These are phyloP conservation scores for Bubo scandiacus DNA, from an alignment of 2,113 vertebrate genomes.

Conservation along the genomic window DNA sequence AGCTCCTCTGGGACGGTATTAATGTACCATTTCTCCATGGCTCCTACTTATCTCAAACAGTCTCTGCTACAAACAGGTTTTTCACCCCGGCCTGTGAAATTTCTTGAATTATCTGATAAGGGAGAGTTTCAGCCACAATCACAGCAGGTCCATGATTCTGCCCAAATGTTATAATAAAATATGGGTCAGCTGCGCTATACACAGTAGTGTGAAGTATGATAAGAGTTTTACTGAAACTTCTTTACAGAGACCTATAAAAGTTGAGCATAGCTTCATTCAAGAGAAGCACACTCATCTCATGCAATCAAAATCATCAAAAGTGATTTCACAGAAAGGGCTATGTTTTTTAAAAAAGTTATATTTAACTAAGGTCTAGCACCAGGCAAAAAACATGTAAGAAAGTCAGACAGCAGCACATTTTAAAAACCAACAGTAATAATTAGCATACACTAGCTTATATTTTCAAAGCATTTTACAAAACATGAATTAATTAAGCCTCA, in stretches of 20 bases:
- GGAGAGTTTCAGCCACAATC: background rate
- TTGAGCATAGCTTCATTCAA: background rate
- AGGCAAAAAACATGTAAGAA: background rate
- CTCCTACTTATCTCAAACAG: background rate
- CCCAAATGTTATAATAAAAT: background rate
- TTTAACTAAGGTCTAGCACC: constrained; percentile 14
- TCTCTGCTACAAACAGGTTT: background rate
- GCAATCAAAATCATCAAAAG: background rate
- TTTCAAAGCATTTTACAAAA: constrained; percentile 50
- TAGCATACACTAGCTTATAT: background rate
- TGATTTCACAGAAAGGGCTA: background rate
- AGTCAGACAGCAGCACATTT: background rate
- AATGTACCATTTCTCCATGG: background rate
- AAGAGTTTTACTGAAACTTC: background rate
- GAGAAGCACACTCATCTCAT: background rate
- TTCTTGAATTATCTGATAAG: background rate
- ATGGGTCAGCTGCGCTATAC: background rate
- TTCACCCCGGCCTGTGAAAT: background rate
- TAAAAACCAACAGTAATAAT: constrained; percentile 5
- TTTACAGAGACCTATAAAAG: background rate
- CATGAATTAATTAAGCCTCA: background rate
- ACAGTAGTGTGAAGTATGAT: background rate
- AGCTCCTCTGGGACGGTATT: background rate
- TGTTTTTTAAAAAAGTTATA: constrained; percentile 28
- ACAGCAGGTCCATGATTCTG: background rate